Conservation (phyloP, 2,888 invertebrate species). For the Megastigmus dorsalis region DNA sequence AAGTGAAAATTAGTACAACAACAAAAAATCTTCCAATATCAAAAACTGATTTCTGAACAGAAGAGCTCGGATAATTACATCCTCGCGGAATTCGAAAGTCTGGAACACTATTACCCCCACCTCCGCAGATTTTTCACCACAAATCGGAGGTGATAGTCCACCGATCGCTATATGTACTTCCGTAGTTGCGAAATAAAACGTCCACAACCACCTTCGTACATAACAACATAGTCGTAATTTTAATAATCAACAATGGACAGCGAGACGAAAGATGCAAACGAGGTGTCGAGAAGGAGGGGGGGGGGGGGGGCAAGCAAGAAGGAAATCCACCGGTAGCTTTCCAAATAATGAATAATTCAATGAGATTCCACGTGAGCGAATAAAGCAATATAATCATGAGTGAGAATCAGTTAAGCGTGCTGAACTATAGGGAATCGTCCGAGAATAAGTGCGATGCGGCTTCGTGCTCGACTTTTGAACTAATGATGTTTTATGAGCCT, state of each 20-base stretch:
- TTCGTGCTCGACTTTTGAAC: constrained; percentile 47
- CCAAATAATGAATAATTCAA: constrained; percentile 38
- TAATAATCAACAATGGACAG: not conserved
- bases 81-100: not conserved
- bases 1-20: too few species aligned
- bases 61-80: too few species aligned
- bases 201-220: not conserved
- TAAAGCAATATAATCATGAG: constrained; percentile 26
- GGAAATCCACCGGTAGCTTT: constrained; percentile 1
- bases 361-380: not conserved
- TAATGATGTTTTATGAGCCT: constrained; percentile 38
- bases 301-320: too few species aligned
- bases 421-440: not conserved
- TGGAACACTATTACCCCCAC: not conserved
- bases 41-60: not conserved
- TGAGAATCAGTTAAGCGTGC: constrained; percentile 21
- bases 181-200: not conserved
- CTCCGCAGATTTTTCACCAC: not conserved
- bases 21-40: too few species aligned
- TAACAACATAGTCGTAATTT: not conserved
- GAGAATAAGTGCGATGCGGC: not conserved
- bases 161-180: not conserved
- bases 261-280: not conserved
- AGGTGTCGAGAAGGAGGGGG: too few species aligned
- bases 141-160: not conserved